Conservation (phyloP, 2,113 vertebrate species). For the Poeciliopsis occidentalis region DNA sequence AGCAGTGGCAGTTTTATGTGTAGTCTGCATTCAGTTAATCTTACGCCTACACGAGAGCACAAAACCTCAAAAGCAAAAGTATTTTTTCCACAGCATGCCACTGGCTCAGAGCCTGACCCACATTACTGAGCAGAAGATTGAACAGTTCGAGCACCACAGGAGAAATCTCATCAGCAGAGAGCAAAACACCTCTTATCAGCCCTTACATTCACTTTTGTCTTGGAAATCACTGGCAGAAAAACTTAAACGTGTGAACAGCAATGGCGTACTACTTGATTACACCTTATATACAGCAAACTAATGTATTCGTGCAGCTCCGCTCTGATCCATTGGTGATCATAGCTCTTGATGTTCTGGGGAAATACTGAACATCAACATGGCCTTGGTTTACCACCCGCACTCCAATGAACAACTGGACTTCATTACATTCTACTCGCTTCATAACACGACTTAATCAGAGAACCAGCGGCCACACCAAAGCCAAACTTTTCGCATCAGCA, state of each 20-base stretch:
- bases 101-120: background rate
- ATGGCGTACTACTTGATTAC: too few relatives aligned
- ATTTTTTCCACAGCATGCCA: background rate
- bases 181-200: background rate
- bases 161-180: too few relatives aligned
- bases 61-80: background rate
- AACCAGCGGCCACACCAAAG: background rate
- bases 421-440: slow-evolving; percentile 3
- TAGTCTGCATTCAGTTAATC: background rate
- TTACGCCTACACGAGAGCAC: background rate
- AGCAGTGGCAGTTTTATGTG: background rate
- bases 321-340: too few relatives aligned
- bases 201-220: background rate
- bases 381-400: slow-evolving; percentile 51
- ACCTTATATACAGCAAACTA: too few relatives aligned
- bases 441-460: background rate
- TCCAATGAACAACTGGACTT: background rate
- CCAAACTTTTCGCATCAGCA: background rate
- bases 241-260: too few relatives aligned
- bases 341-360: background rate
- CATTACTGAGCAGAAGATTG: background rate
- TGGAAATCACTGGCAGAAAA: background rate
- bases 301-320: too few relatives aligned
- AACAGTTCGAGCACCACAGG: background rate
- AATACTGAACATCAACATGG: slow-evolving; percentile 24